Evolutionary conservation across 2,797 vertebrate species (phyloP).

Genomic region (Melanotaenia pygmaea): DNA sequence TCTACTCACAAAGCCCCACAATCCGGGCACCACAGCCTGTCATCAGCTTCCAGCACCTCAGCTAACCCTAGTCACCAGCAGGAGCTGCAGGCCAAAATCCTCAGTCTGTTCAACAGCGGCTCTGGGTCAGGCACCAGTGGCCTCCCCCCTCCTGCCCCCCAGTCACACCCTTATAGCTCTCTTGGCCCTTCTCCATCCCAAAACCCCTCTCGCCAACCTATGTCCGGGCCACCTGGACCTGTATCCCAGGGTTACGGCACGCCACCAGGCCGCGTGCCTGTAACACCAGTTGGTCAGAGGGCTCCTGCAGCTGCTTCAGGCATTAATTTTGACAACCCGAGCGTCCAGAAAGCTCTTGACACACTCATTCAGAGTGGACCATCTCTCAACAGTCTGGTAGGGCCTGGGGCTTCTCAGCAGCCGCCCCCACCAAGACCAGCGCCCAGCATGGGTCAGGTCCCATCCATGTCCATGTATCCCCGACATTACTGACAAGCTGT

Average conservation of each 20-base stretch:
- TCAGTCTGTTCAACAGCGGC: slow-evolving; percentile 96
- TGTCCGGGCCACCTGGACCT: slow-evolving; percentile 48
- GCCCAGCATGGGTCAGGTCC: slow-evolving; percentile 78
- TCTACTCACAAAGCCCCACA: slow-evolving; percentile 45
- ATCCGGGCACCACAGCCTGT: slow-evolving; percentile 58
- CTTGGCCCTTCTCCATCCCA: slow-evolving; percentile 64
- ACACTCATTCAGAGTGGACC: slow-evolving; percentile 97
- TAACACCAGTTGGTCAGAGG: slow-evolving; percentile 79
- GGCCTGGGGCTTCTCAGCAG: slow-evolving; percentile 69
- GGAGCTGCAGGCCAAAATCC: slow-evolving; percentile 98
- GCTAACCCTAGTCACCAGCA: slow-evolving; percentile 84
- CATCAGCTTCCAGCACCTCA: slow-evolving; percentile 65
- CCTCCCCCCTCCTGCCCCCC: slow-evolving; percentile 18
- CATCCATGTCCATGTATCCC: slow-evolving; percentile 87
- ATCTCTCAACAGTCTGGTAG: slow-evolving; percentile 91
- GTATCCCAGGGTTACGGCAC: slow-evolving; percentile 77
- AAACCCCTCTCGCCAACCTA: slow-evolving; percentile 65
- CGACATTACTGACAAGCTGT: slow-evolving; percentile 85
- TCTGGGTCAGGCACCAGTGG: slow-evolving; percentile 11
- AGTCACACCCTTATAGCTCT: slow-evolving; percentile 70
- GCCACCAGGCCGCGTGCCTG: slow-evolving; percentile 79
- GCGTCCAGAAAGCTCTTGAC: slow-evolving; percentile 97
- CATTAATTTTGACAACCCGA: slow-evolving; percentile 98
- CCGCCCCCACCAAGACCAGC: slow-evolving; percentile 70
- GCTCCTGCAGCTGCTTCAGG: slow-evolving; percentile 79